Conservation (phyloP, 2,888 invertebrate genomes). For the Mesorhabditis sp. region DNA sequence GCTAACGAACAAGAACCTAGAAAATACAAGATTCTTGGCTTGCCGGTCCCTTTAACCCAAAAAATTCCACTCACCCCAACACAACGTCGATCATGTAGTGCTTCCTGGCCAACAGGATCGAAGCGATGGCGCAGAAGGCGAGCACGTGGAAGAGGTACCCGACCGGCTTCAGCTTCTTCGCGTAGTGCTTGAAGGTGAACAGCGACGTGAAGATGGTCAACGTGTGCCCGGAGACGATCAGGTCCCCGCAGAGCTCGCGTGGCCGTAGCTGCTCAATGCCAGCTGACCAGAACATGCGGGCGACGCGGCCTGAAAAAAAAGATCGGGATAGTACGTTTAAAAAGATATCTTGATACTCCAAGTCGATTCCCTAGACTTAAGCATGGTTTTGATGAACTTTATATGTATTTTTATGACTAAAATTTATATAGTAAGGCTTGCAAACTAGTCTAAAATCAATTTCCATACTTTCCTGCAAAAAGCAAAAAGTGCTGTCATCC, state of each 20-base stretch:
- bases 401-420: too few relatives aligned
- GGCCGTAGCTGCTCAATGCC: slow-evolving; percentile 44
- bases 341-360: too few relatives aligned
- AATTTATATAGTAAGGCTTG: too few relatives aligned
- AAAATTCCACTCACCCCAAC: slow-evolving; percentile 34
- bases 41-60: too few relatives aligned
- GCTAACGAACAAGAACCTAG: too few relatives aligned
- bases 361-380: too few relatives aligned
- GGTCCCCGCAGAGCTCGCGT: slow-evolving; percentile 51
- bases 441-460: too few relatives aligned
- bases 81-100: slow-evolving; percentile 54
- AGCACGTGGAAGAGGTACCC: slow-evolving; percentile 41
- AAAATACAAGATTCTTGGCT: too few relatives aligned
- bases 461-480: background rate
- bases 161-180: slow-evolving; percentile 37
- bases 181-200: slow-evolving; percentile 43
- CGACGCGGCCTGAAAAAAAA: slow-evolving; percentile 30
- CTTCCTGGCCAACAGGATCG: slow-evolving; percentile 51
- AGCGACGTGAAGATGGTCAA: slow-evolving; percentile 47
- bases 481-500: slow-evolving; percentile 24
- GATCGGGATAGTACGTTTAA: too few relatives aligned
- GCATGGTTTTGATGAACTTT: too few relatives aligned
- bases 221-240: slow-evolving; percentile 56
- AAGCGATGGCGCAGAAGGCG: slow-evolving; percentile 39
- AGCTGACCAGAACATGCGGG: slow-evolving; percentile 52